phyloP scores from a whole-genome alignment of 1,140 invertebrate species.

The Zelostemma sp. region DNA sequence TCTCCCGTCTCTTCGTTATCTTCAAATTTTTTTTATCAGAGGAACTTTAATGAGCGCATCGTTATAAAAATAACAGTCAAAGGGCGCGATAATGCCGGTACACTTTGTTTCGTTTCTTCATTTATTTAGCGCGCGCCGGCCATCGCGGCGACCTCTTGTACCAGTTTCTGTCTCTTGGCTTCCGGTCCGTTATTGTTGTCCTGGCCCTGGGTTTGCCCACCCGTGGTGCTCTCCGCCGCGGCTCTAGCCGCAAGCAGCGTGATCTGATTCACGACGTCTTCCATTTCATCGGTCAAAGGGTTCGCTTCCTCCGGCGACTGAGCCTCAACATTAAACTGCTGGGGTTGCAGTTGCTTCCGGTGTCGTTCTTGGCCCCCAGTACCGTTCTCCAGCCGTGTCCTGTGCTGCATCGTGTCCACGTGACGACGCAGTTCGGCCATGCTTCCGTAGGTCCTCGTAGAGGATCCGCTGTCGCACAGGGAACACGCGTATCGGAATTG shows the following conservation, averaged over 20 bases:
- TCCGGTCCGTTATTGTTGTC: conserved; percentile 66
- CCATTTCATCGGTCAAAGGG: conserved; percentile 83
- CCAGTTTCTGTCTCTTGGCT: conserved; percentile 58
- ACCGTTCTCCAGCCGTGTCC: conserved; percentile 57
- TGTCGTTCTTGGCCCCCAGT: conserved; percentile 46
- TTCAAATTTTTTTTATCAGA: conserved; percentile 48
- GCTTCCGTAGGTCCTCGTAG: conserved; percentile 71
- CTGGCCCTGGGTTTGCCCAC: conserved; percentile 41
- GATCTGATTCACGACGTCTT: conserved; percentile 86
- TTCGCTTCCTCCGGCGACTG: conserved; percentile 63
- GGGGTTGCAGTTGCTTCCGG: conserved; percentile 52
- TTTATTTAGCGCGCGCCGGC: conserved; percentile 56
- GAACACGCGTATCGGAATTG: conserved; percentile 80
- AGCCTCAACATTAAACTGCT: conserved; percentile 47
- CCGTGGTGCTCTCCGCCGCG: conserved; percentile 68
- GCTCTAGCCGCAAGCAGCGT: conserved; percentile 81
- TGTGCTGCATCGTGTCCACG: conserved; percentile 74
- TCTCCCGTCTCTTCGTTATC: conserved; percentile 9
- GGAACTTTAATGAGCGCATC: conserved; percentile 61
- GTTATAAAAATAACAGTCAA: conserved; percentile 63
- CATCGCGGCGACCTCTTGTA: conserved; percentile 61
- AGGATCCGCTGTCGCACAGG: conserved; percentile 73
- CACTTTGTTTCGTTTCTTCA: conserved; percentile 20
- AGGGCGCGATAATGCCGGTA: conserved; percentile 42
- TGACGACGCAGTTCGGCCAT: conserved; percentile 77